phyloP scores from a whole-genome alignment of 1,140 invertebrate genomes.

The Euwallacea fornicatus region DNA sequence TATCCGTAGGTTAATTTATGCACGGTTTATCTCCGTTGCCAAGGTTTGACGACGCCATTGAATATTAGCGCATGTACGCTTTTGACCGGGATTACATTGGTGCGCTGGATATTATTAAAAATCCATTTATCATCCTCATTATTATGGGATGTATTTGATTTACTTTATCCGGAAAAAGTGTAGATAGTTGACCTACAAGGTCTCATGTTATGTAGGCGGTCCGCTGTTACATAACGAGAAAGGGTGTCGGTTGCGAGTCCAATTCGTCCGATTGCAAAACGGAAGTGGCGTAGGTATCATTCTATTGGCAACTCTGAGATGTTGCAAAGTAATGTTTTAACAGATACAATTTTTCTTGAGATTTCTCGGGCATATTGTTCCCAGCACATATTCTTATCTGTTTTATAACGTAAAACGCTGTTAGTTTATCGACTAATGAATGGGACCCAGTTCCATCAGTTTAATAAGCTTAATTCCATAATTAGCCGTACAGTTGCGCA shows the following conservation, averaged over 20 bases:
- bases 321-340: too few species aligned
- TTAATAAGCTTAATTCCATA: slow-evolving; percentile 5
- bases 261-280: too few species aligned
- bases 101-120: neutral
- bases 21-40: slow-evolving; percentile 5
- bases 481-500: slow-evolving; percentile 4
- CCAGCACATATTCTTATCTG: too few species aligned
- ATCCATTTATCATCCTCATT: neutral
- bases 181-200: neutral
- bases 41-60: neutral
- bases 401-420: neutral
- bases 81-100: slow-evolving; percentile 5
- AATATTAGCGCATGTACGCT: neutral
- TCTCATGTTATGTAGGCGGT: neutral
- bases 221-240: neutral
- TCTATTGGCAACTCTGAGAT: too few species aligned
- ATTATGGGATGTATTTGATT: neutral
- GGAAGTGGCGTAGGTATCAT: too few species aligned
- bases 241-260: neutral
- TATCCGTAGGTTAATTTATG: slow-evolving; percentile 9
- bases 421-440: slow-evolving; percentile 1
- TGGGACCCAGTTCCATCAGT: neutral
- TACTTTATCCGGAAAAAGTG: neutral
- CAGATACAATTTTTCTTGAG: too few species aligned
- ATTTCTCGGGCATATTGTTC: too few species aligned